Evolutionary conservation across 2,888 invertebrate species (phyloP).

Genomic region (Lasioglossum villosulum): DNA sequence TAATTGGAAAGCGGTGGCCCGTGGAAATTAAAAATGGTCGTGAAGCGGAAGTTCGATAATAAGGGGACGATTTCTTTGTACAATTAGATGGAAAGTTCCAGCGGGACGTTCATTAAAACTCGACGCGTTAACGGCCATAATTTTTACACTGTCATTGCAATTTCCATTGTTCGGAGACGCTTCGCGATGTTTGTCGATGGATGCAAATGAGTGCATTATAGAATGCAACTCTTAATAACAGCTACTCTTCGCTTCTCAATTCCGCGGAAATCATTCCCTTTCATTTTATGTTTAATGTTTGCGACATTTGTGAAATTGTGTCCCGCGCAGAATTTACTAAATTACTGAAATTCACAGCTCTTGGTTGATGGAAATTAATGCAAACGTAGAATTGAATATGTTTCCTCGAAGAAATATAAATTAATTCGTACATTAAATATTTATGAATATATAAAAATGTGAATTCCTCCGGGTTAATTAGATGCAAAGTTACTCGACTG

Average conservation of each 20-base stretch:
- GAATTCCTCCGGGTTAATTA: background rate
- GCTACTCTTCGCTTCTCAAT: background rate
- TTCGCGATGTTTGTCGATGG: background rate
- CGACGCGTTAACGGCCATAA: background rate
- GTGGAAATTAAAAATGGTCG: conserved; percentile 15
- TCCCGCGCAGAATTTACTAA: background rate
- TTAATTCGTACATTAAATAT: background rate
- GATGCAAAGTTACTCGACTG: background rate
- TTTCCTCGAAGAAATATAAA: background rate
- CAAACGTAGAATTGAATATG: background rate
- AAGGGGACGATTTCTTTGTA: conserved; percentile 7
- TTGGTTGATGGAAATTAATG: background rate
- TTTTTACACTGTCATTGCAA: background rate
- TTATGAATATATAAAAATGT: background rate
- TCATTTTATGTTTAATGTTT: background rate
- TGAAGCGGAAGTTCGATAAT: conserved; percentile 9
- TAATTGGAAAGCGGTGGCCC: conserved; percentile 25
- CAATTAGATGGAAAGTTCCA: background rate
- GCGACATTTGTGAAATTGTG: background rate
- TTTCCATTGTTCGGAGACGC: background rate
- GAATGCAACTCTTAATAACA: background rate
- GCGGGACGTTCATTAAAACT: conserved; percentile 14
- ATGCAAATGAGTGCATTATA: conserved; percentile 8
- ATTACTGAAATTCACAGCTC: background rate
- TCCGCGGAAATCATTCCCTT: background rate